Evolutionary conservation across 2,888 invertebrate genomes (phyloP), one percentile per base, ranked within the genome.

Genomic region (Synergus umbraculus): DNA sequence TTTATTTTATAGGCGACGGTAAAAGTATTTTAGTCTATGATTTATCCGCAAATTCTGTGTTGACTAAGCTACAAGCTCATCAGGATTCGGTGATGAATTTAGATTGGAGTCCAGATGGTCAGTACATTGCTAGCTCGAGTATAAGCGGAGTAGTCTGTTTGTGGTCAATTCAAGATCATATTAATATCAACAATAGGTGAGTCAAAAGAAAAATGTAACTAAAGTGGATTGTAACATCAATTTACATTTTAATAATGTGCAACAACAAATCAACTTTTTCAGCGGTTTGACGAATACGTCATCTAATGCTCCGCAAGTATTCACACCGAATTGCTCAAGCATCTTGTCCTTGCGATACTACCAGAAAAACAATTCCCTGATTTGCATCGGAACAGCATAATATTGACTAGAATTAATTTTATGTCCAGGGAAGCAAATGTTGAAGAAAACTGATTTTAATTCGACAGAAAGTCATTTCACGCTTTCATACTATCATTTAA

Each of bases 21-120:
- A 92, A 91, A 81, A 86, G 84, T 63, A 89, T 92, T 77, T 88
- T 87, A 4, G 89, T 92, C 83, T 92, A 92, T 91, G 92, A 92
- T 85, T 86, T 92, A 78, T 88, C 92, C 29, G 89, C 91, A 15
- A 91, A 92, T 83, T 84, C 88, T 12, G 83, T 90, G 79, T 78
- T 92, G 13, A 91, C 91, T 43, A 90, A 92, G 77, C 84, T 92
- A 8, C 90, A 90, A 81, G 92, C 92, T 46, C 92, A 92, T 77
- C 88, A 92, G 78, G 91, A 92, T 76, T 91, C 92, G 2, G 83
- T 92, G 29, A 92, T 92, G 91, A 90, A 91, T 86, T 86, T 92
- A 79, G 92, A 92, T 79, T 92, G 92, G 92, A 92, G 92, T 82
- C 85, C 87, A 0, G 92, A 92, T 84, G 90, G 92, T n/a, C 91